These are phyloP conservation scores for Heliconius ethilla DNA, from an alignment of 2,888 invertebrate genomes.

Conservation along the genomic window DNA sequence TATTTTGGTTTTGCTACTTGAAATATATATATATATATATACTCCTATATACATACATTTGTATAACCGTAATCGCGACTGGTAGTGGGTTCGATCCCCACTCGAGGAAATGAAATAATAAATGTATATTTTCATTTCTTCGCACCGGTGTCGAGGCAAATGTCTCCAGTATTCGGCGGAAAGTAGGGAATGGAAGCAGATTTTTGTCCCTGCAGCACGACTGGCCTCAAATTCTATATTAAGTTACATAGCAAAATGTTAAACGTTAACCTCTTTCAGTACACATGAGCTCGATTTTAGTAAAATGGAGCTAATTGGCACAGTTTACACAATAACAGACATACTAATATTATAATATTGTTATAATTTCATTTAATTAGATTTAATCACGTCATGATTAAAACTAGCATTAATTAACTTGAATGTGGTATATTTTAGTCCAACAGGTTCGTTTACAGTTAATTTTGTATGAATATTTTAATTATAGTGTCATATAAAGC, in stretches of 20 bases:
- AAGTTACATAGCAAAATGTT: no score
- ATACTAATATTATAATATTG: slow-evolving; percentile 23
- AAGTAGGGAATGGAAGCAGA: no score
- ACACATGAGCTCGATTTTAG: slow-evolving; percentile 2
- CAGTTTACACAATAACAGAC: slow-evolving; percentile 15
- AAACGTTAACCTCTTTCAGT: background rate
- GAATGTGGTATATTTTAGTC: background rate
- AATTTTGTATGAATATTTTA: slow-evolving; percentile 6
- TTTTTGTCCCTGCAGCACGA: no score
- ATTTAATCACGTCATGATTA: slow-evolving; percentile 30
- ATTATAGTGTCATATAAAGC: background rate
- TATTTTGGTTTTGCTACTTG: slow-evolving; percentile 9
- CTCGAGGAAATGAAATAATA: no score
- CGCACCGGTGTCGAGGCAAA: no score
- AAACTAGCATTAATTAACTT: slow-evolving; percentile 25
- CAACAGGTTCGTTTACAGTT: slow-evolving; percentile 5
- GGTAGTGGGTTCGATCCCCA: no score
- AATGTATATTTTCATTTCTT: no score
- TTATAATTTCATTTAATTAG: slow-evolving; percentile 27
- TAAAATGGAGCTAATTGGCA: slow-evolving; percentile 7
- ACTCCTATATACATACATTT: background rate
- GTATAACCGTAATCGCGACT: no score
- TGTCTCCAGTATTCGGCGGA: no score
- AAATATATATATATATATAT: background rate
- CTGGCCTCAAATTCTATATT: no score